Evolutionary conservation across 2,888 invertebrate species (phyloP), one percentile per base, ranked within the genome.

Genomic region (Sepioteuthis lessoniana): DNA sequence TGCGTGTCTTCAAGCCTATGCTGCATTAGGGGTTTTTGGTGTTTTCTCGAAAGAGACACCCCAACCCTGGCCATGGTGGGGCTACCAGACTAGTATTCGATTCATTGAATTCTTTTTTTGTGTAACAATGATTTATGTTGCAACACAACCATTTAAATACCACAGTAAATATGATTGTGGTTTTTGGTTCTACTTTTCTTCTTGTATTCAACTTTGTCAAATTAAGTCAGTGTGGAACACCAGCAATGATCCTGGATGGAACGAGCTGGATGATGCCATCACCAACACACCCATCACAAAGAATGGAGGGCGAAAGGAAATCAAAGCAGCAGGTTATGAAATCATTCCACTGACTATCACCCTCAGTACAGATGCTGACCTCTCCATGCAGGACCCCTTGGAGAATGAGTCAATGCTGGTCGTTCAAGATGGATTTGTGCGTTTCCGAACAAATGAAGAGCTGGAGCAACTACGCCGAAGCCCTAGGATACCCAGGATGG

Each of bases 101-200:
- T 97, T 99, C 16, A 98, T 99, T 94, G 99, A 99, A 97, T 98
- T 99, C 93, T 98, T 98, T n/a, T 98, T 99, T 96, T 98, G 99
- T 95, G 98, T 98, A 10, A 97, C 94, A 98, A 99, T 97, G 95
- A 98, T 98, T 0, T 99, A 98, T 98, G 98, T 99, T 25, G 98
- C 98, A 93, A 98, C 98, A 94, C 97, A 98, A 94, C 97, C 97
- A 21, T 96, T 97, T 91, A 96, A 97, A 93, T 96, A 96, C 93
- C 95, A 94, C 37, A 94, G 94, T 55, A 95, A 95, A 91, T 93
- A 94, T 25, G 91, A 94, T 7, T 93, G 94, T 38, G 90, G 90
- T 28, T 94, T 94, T 46, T 95, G 94, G 76, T 90, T 94, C 47
- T 95, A 94, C 55, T 94, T 94, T 31, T 94, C 95, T 60, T 94